These are phyloP conservation scores for Bemisia tabaci DNA, from an alignment of 1,140 invertebrate species.

Conservation along the genomic window DNA sequence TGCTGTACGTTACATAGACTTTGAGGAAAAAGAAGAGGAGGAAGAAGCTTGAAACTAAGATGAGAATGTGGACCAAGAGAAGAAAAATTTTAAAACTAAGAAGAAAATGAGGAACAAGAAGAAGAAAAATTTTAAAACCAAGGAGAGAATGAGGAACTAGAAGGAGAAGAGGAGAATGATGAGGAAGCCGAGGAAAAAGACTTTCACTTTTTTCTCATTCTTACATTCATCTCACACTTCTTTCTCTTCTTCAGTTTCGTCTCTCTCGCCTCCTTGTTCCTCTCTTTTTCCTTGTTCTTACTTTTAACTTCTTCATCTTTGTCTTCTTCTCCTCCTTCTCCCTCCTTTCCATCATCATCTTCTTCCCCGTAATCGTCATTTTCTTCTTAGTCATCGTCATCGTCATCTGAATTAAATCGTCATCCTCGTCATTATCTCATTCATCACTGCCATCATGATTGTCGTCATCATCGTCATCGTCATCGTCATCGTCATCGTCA, in stretches of 20 bases:
- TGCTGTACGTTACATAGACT: no score
- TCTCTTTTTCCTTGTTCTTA: constrained; percentile 7
- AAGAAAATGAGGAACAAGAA: no score
- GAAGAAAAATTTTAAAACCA: no score
- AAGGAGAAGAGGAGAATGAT: no score
- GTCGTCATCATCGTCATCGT: constrained; percentile 2
- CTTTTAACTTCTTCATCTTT: constrained; percentile 2
- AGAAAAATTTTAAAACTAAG: no score
- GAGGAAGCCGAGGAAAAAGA: no score
- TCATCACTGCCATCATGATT: not conserved
- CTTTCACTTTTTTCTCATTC: constrained; percentile 3
- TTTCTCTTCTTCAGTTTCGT: constrained; percentile 4
- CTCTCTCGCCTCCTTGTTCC: not conserved
- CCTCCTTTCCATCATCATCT: no score
- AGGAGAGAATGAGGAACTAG: no score
- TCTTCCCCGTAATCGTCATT: not conserved
- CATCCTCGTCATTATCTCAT: not conserved
- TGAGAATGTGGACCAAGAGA: no score
- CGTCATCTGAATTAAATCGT: not conserved
- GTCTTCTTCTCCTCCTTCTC: constrained; percentile 5
- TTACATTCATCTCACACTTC: not conserved
- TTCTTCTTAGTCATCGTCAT: not conserved
- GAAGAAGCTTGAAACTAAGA: no score
- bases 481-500: not conserved
- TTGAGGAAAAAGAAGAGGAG: no score